A percentile compares a stretch with the other conserved stretches of the same genome.
phyloP scores from a whole-genome alignment of 2,113 vertebrate genomes.

The Ranitomeya imitator region DNA sequence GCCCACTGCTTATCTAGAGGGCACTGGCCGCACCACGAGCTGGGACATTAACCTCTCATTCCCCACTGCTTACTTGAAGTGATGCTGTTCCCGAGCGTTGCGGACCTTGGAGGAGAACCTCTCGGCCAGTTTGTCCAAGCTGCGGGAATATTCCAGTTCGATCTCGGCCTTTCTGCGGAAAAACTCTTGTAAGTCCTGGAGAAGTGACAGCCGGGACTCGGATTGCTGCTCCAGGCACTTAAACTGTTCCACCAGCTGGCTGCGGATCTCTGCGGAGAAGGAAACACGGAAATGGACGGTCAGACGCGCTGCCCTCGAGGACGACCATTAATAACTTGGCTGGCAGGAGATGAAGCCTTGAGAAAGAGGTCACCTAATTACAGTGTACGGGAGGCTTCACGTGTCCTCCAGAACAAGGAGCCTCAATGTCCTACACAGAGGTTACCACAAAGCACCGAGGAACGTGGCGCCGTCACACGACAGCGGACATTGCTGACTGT shows the following conservation, averaged over 20 bases:
- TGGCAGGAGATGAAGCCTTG: constrained; percentile 27
- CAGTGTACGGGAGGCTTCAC: neutral
- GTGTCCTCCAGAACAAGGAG: neutral
- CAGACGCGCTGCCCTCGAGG: neutral
- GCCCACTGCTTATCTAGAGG: neutral
- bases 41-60: neutral
- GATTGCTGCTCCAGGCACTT: constrained; percentile 98
- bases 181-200: constrained; percentile 98
- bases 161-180: constrained; percentile 97
- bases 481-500: neutral
- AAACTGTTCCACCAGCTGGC: constrained; percentile 96
- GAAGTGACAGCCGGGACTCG: constrained; percentile 92
- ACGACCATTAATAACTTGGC: neutral
- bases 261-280: constrained; percentile 87
- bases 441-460: neutral
- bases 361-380: constrained; percentile 37
- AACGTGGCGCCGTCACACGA: neutral
- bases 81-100: constrained; percentile 91
- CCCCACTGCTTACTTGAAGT: constrained; percentile 86
- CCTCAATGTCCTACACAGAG: neutral
- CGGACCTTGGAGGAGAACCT: constrained; percentile 97
- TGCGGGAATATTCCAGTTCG: constrained; percentile 94
- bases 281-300: constrained; percentile 47
- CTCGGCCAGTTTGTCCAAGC: constrained; percentile 95
- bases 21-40: neutral